Evolutionary conservation across 64 coral and sea anemone genomes (phyloP), one percentile per base, ranked within the genome.

Genomic region (Montipora sp.): DNA sequence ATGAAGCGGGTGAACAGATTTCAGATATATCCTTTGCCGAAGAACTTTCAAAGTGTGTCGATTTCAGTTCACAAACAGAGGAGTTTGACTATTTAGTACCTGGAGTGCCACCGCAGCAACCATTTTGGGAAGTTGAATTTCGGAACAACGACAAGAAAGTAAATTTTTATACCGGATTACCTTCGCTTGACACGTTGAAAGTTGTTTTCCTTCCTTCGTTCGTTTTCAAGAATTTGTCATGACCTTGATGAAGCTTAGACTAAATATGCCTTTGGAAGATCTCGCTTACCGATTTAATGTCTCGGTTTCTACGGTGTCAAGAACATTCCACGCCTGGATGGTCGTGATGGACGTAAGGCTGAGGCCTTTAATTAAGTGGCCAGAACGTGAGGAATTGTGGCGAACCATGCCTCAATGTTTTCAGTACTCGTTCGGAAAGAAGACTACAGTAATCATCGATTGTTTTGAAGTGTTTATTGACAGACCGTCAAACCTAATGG

Each of bases 121-220:
- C 23, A 24, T 24, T 24, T 24, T 24, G 23, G 0, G 23, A 24
- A 24, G 23, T 0, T 24, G 23, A 24, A 24, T 24, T 93, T 77
- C 20, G 9, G 5, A 87, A 79, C 24, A 65, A 87, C 74, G 57
- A 93, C 36, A 68, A 93, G 19, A 93, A 93, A 75, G 91, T 93
- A 9, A 51, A 22, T n/a, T 93, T 93, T 87, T 78, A 92, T 61
- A 92, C 81, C 49, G 83, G 74, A 59, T 93, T 93, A 75, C 91
- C 91, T n/a, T 84, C 36, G 2, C 87, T 72, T 58, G 83, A 88
- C 67, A 51, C 78, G 13, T 80, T 88, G 71, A 80, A 83, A 83
- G 51, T 3, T 68, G 75, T 66, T 83, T 53, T 45, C 58, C 80
- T 65, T 83, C n/a, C n/a, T n/a, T n/a, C n/a, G n/a, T n/a, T 24